phyloP scores from a whole-genome alignment of 2,797 vertebrate genomes.

The Falco novaeseelandiae region DNA sequence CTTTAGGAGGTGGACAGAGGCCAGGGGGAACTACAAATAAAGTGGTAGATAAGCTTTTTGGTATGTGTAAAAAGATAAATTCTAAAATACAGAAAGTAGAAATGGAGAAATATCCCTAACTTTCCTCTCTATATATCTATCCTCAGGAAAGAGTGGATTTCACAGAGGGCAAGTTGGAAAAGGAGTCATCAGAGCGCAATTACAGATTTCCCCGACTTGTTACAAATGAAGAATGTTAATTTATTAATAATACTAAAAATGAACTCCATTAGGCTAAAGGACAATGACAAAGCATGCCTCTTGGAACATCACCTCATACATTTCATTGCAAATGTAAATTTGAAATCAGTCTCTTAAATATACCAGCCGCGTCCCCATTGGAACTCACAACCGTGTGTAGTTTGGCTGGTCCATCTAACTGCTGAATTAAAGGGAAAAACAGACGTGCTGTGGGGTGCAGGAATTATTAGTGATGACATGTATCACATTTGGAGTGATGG shows the following conservation, averaged over 20 bases:
- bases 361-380: background rate
- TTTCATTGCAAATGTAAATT: background rate
- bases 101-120: background rate
- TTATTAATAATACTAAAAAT: background rate
- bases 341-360: background rate
- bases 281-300: background rate
- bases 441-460: background rate
- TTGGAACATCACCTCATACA: background rate
- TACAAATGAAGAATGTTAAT: background rate
- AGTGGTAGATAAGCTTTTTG: background rate
- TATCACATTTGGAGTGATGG: background rate
- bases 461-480: conserved; percentile 24
- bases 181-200: background rate
- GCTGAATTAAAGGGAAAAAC: background rate
- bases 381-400: background rate
- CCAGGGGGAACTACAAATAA: background rate
- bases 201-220: background rate
- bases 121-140: background rate
- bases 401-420: background rate
- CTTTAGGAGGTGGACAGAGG: background rate
- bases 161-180: background rate
- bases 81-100: background rate
- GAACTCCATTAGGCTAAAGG: background rate
- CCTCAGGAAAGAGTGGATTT: background rate
- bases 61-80: background rate